Percentiles rank a stretch among this genome's conserved stretches.
These are phyloP conservation scores for Lathamus discolor DNA, from an alignment of 2,113 vertebrate species.

Conservation along the genomic window DNA sequence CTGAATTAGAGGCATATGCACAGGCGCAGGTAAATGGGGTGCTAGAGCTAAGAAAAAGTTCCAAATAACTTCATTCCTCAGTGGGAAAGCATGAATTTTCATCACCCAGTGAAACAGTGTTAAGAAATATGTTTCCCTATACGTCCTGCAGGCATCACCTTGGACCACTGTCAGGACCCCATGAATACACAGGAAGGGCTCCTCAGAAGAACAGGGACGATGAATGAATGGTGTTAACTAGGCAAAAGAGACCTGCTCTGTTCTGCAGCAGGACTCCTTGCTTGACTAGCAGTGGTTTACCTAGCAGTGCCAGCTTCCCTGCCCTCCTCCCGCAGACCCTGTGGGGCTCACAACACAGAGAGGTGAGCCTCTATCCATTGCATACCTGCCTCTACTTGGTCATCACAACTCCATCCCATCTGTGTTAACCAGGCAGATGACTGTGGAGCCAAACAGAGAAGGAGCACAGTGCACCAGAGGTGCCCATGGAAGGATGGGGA, in stretches of 20 bases:
- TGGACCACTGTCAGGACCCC: neutral
- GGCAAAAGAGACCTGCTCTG: accelerated
- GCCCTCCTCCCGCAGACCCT: neutral
- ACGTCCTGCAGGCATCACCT: neutral
- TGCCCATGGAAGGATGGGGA: neutral
- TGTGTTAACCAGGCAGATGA: neutral
- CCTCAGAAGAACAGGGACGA: neutral
- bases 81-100: neutral
- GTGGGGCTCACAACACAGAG: neutral
- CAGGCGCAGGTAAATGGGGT: neutral
- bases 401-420: neutral
- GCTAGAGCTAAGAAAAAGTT: neutral
- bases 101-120: neutral
- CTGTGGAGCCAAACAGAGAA: neutral
- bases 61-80: neutral
- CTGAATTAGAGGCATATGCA: neutral
- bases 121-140: neutral
- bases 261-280: neutral
- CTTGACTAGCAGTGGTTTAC: neutral
- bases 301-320: neutral
- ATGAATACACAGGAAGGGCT: accelerated
- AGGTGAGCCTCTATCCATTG: neutral
- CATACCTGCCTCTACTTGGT: neutral
- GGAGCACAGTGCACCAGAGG: neutral
- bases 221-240: neutral